A percentile compares a stretch with the other conserved stretches of the same genome.
These are phyloP conservation scores for Cochlearius cochlearius DNA, from an alignment of 2,113 vertebrate species.

Conservation along the genomic window DNA sequence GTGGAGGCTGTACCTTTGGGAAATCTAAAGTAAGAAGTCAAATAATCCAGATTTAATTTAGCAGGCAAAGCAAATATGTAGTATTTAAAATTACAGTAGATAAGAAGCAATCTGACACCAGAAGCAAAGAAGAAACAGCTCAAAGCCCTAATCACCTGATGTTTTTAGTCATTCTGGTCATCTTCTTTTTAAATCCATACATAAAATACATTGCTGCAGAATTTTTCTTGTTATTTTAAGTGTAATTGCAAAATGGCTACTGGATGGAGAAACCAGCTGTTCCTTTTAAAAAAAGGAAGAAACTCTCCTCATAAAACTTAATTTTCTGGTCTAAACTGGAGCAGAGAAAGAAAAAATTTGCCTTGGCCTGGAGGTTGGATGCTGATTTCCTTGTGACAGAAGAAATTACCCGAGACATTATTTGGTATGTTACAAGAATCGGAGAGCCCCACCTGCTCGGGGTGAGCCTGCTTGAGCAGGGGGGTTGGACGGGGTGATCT, in stretches of 20 bases:
- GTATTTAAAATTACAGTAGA: conserved; percentile 55
- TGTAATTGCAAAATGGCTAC: neutral
- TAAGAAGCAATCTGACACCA: conserved; percentile 66
- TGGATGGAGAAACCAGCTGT: accelerated
- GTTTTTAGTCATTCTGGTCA: conserved; percentile 14
- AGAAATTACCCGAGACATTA: neutral
- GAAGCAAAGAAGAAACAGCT: neutral
- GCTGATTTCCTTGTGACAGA: neutral
- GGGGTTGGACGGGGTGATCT: too few relatives aligned
- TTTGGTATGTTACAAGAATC: accelerated
- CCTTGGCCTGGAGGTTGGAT: neutral
- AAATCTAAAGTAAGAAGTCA: conserved; percentile 65
- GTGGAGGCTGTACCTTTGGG: conserved; percentile 63
- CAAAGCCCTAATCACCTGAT: conserved; percentile 60
- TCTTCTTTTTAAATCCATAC: conserved; percentile 3
- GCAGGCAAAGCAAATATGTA: conserved; percentile 57
- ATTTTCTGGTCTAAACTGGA: neutral
- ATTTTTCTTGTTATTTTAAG: neutral
- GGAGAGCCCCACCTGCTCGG: neutral
- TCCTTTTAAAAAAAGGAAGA: neutral
- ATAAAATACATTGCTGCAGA: neutral
- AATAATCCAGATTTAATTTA: conserved; percentile 77
- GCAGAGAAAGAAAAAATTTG: neutral
- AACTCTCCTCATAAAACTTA: neutral
- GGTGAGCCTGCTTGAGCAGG: too few relatives aligned